Percentiles rank a stretch among this genome's conserved stretches.
Conservation (phyloP, 2,888 invertebrate genomes). For the Brassicogethes aeneus region DNA sequence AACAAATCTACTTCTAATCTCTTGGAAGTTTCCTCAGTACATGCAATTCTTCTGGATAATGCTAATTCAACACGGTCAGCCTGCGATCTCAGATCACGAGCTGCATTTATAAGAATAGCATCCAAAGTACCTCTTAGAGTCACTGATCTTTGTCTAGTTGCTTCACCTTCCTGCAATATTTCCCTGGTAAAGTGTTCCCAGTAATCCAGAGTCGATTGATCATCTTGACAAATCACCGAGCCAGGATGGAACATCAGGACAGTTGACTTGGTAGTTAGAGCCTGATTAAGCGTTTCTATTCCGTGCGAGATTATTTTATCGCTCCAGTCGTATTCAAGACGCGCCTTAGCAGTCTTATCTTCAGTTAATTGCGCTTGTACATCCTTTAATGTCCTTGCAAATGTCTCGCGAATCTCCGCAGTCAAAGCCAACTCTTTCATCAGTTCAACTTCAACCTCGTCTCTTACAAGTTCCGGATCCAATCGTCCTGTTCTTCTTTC, state of each 20-base stretch:
- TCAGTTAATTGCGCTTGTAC: conserved; percentile 62
- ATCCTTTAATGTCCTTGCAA: conserved; percentile 53
- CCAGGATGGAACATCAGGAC: conserved; percentile 74
- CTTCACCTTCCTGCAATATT: conserved; percentile 65
- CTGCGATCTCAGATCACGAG: conserved; percentile 72
- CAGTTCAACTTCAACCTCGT: conserved; percentile 67
- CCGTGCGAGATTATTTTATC: conserved; percentile 76
- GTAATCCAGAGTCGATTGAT: conserved; percentile 74
- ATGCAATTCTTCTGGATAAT: conserved; percentile 63
- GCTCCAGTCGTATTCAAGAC: conserved; percentile 85
- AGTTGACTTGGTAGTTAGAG: conserved; percentile 58
- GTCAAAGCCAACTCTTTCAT: conserved; percentile 66
- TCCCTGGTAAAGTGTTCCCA: conserved; percentile 81
- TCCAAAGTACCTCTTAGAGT: conserved; percentile 64
- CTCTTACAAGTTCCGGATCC: conserved; percentile 65
- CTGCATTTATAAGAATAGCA: conserved; percentile 64
- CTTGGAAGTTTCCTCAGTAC: conserved; percentile 65
- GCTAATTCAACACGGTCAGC: conserved; percentile 75
- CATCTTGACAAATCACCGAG: conserved; percentile 67
- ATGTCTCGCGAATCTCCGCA: conserved; percentile 54
- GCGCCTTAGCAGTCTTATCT: conserved; percentile 71
- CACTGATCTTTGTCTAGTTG: conserved; percentile 65
- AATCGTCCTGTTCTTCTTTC: conserved; percentile 60
- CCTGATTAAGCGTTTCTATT: conserved; percentile 61
- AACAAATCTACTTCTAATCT: conserved; percentile 61